Evolutionary conservation across 2,113 vertebrate genomes (phyloP), one percentile per base, ranked within the genome.

Genomic region (Coptodon bakossiorum): DNA sequence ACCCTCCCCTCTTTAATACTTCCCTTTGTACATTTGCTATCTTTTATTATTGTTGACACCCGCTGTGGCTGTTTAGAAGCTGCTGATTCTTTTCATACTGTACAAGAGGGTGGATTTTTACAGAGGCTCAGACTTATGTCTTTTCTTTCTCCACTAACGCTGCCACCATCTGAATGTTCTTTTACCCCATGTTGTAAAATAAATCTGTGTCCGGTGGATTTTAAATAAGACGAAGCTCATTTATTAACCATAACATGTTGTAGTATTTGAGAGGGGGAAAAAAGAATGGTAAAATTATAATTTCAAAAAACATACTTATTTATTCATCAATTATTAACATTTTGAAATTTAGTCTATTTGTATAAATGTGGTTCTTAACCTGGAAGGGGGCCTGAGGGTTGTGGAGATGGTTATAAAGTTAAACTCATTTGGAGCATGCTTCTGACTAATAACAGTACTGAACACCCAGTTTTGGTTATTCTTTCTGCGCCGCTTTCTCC

Each of bases 1-100:
- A 89, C 71, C 31, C 84, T 76, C 52, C 19, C 45, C 45, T 63
- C 61, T 82, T 88, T 56, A 80, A 82, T 43, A 83, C 76, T 82
- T 81, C 50, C 34, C 81, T 86, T 89, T 79, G 29, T 73, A 76
- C 52, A 82, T 76, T 45, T 80, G 16, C 12, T 43, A 43, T 82
- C 29, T 54, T 40, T 84, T 66, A 89, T 83, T 78, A 61, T 83
- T 89, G 57, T 80, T 89, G 73, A 78, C 52, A 80, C 83, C 40
- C 29, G 29, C n/a, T 52, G 57, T 14, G 56, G 29, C 83, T 54
- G 16, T 43, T 88, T 29, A 29, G 16, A 85, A 83, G 81, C 17
- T 81, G 59, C 8, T 66, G 54, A 76, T 54, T 73, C 4, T 80
- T 87, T 80, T 85, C 43, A 57, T 66, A 76, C 61, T 56, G 43